Conservation (phyloP, 2,888 invertebrate genomes). For the Ptilodon capucinus region DNA sequence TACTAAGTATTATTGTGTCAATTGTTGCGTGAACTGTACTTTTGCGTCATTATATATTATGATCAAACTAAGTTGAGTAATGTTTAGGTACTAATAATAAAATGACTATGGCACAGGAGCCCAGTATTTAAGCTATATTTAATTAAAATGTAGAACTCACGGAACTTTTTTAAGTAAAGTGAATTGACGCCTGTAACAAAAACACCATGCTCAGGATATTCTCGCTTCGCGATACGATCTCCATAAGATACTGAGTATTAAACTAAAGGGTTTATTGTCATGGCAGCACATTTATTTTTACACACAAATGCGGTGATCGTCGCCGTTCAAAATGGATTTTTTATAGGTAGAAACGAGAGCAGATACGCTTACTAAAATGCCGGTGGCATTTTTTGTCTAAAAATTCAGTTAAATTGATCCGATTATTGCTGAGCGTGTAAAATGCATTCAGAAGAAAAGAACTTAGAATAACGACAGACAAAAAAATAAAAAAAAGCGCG, state of each 20-base stretch:
- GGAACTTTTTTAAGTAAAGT: too few species aligned
- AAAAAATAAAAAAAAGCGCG: neutral
- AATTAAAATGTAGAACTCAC: too few species aligned
- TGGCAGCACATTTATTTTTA: slow-evolving; percentile 19
- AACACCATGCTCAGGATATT: too few species aligned
- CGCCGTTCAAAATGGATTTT: slow-evolving; percentile 22
- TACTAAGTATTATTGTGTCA: slow-evolving; percentile 34
- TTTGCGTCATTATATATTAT: slow-evolving; percentile 19
- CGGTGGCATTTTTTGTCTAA: slow-evolving; percentile 3
- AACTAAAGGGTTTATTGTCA: slow-evolving; percentile 4
- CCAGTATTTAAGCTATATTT: too few species aligned
- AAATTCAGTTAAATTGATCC: slow-evolving; percentile 7
- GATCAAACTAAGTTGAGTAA: slow-evolving; percentile 21
- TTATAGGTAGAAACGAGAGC: slow-evolving; percentile 8
- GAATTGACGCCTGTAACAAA: too few species aligned
- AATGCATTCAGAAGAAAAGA: neutral
- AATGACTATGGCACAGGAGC: too few species aligned
- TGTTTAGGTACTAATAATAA: too few species aligned
- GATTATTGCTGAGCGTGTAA: neutral
- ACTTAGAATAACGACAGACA: neutral
- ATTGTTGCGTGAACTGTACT: slow-evolving; percentile 32
- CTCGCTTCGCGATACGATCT: too few species aligned
- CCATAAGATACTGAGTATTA: too few species aligned
- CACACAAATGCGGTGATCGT: slow-evolving; percentile 10
- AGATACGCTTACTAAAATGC: neutral